A percentile compares a stretch with the other conserved stretches of the same genome.
Evolutionary conservation across 2,797 vertebrate species (phyloP).

Genomic region (Macrochelys suwanniensis): DNA sequence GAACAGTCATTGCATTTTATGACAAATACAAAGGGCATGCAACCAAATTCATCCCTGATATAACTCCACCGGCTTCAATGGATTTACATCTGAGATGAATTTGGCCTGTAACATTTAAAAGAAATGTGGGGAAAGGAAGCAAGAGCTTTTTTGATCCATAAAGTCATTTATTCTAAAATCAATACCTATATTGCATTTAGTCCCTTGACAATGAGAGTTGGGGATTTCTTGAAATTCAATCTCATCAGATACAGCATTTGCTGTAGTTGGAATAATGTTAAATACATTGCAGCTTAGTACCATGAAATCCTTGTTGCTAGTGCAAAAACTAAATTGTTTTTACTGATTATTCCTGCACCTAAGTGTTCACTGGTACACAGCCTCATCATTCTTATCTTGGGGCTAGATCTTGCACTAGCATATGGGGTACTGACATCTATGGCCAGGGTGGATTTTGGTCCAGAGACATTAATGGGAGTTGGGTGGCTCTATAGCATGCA

Average conservation of each 20-base stretch:
- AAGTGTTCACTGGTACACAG: background rate
- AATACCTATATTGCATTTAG: constrained; percentile 66
- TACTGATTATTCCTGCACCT: background rate
- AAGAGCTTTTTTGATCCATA: constrained; percentile 48
- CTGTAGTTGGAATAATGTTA: constrained; percentile 41
- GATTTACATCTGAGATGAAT: background rate
- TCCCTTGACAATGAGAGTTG: constrained; percentile 13
- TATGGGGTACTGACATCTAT: constrained; percentile 5
- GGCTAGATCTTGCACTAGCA: background rate
- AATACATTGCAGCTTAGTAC: constrained; percentile 14
- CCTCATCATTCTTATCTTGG: background rate
- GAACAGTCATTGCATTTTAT: background rate
- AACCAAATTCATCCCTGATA: background rate
- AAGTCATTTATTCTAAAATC: constrained; percentile 68
- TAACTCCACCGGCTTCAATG: background rate
- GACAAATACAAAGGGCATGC: background rate
- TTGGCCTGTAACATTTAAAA: background rate
- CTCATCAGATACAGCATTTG: constrained; percentile 37
- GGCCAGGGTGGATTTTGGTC: background rate
- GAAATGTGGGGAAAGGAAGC: constrained; percentile 36
- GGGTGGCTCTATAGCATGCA: background rate
- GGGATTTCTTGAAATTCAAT: constrained; percentile 70
- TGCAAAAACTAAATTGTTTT: constrained; percentile 36
- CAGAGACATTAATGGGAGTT: background rate
- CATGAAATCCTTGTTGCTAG: constrained; percentile 17